Conservation (phyloP, 1,140 invertebrate genomes). For the Pemphigus obesinymphae region DNA sequence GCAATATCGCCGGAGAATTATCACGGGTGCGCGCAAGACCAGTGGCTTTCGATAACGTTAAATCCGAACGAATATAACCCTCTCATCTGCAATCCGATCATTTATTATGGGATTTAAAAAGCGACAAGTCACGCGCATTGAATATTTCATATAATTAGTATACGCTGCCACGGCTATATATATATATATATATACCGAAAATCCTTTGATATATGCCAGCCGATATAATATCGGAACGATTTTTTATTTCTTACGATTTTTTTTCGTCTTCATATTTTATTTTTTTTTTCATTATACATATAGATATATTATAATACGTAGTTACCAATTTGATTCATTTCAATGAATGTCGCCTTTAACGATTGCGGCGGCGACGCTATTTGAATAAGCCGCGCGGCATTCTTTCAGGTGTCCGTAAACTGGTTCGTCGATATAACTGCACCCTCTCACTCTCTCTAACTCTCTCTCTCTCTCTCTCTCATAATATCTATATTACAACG, state of each 20-base stretch:
- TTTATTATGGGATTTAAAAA: constrained; percentile 41
- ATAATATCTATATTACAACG: too few species aligned
- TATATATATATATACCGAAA: constrained; percentile 5
- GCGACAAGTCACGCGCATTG: constrained; percentile 40
- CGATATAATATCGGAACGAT: constrained; percentile 31
- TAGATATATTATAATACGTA: neutral
- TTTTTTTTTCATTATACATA: neutral
- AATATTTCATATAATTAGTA: constrained; percentile 39
- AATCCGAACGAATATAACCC: constrained; percentile 21
- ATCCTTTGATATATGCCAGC: constrained; percentile 37
- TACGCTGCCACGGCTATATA: neutral
- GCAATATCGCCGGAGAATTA: constrained; percentile 25
- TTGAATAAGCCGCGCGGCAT: constrained; percentile 25
- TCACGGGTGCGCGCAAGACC: constrained; percentile 22
- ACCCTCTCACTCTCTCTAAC: neutral
- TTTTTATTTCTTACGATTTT: constrained; percentile 31
- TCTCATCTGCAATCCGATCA: constrained; percentile 38
- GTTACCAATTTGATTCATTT: constrained; percentile 20
- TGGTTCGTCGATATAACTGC: neutral
- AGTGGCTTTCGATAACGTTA: constrained; percentile 41
- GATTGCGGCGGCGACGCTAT: neutral
- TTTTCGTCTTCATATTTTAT: neutral
- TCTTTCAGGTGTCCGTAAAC: constrained; percentile 25
- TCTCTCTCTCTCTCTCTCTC: neutral
- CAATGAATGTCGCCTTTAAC: constrained; percentile 17